Conservation (phyloP, 2,113 vertebrate genomes). For the Excalfactoria chinensis region DNA sequence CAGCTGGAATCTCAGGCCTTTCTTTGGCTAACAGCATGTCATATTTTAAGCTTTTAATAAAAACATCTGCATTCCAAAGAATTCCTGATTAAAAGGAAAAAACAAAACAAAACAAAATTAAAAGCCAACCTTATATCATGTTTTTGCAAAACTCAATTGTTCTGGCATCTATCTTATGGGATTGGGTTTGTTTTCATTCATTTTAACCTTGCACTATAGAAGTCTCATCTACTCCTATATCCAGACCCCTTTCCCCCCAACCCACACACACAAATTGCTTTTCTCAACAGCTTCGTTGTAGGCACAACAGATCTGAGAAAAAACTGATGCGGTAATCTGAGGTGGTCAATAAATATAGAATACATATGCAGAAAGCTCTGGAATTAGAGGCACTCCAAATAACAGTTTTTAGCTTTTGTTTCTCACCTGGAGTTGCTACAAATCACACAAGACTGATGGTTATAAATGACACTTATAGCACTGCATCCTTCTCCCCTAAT, state of each 20-base stretch:
- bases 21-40: rapidly evolving
- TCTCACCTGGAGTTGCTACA: neutral
- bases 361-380: neutral
- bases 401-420: neutral
- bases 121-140: neutral
- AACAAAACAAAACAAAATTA: too few species aligned
- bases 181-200: neutral
- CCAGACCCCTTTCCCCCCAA: too few species aligned
- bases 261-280: neutral
- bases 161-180: too few species aligned
- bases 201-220: neutral
- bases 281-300: neutral
- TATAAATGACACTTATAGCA: neutral
- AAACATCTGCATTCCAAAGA: rapidly evolving
- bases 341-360: neutral
- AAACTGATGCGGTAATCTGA: neutral
- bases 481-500: neutral
- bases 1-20: rapidly evolving
- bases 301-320: neutral
- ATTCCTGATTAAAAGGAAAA: neutral
- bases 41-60: neutral
- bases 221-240: neutral
- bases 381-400: neutral
- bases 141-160: neutral
- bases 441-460: neutral